Percentiles rank a stretch among this genome's conserved stretches.
These are phyloP conservation scores for Polietes domitor DNA, from an alignment of 2,888 invertebrate species.

Conservation along the genomic window DNA sequence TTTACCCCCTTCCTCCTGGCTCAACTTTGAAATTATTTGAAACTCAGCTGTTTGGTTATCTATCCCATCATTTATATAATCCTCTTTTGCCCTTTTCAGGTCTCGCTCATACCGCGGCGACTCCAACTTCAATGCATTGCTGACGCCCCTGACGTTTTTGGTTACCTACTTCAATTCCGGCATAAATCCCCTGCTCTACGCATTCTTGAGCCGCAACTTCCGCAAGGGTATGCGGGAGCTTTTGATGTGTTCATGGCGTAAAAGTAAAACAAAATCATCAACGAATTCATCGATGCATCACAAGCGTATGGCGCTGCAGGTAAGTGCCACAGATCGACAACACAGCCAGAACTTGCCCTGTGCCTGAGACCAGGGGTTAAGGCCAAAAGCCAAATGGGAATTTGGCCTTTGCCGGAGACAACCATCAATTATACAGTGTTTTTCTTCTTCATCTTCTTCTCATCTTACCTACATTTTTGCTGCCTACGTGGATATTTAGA, in stretches of 20 bases:
- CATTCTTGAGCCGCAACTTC: slow-evolving; percentile 91
- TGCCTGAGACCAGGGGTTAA: neutral
- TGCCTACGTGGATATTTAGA: slow-evolving; percentile 70
- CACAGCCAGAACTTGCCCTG: no score
- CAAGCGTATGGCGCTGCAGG: slow-evolving; percentile 79
- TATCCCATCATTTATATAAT: no score
- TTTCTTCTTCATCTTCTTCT: slow-evolving; percentile 12
- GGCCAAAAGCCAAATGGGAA: slow-evolving; percentile 15
- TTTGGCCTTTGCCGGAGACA: neutral
- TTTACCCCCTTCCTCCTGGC: no score
- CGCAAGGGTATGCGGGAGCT: slow-evolving; percentile 92
- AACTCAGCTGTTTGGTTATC: no score
- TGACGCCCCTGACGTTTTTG: slow-evolving; percentile 93
- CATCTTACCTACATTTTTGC: slow-evolving; percentile 18
- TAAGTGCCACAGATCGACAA: slow-evolving; percentile 71
- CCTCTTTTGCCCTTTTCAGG: slow-evolving; percentile 71
- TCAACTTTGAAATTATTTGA: no score
- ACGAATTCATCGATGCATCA: slow-evolving; percentile 80
- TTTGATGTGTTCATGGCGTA: slow-evolving; percentile 84
- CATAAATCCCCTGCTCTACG: slow-evolving; percentile 94
- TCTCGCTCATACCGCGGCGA: slow-evolving; percentile 86
- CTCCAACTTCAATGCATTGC: slow-evolving; percentile 88
- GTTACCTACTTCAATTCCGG: slow-evolving; percentile 95
- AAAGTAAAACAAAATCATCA: slow-evolving; percentile 79
- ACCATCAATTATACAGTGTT: slow-evolving; percentile 10